Evolutionary conservation across 2,888 invertebrate genomes (phyloP).

Genomic region (Melolontha melolontha): DNA sequence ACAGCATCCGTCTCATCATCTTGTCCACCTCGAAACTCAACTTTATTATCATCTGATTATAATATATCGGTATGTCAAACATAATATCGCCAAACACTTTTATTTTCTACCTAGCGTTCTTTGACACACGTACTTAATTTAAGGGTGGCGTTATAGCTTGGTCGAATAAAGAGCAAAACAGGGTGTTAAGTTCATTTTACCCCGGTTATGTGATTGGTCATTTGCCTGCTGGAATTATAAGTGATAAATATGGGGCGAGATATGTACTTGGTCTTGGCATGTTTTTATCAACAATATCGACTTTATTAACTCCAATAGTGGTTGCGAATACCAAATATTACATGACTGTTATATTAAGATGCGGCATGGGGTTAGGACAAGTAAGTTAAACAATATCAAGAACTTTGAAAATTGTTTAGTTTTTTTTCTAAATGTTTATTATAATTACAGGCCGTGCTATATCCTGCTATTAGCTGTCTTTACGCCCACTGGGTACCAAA

Average conservation of each 20-base stretch:
- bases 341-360: constrained; percentile 1
- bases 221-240: constrained; percentile 38
- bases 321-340: constrained; percentile 6
- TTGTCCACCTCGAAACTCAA: constrained; percentile 15
- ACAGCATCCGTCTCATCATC: constrained; percentile 4
- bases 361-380: too few relatives aligned
- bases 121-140: neutral
- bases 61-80: constrained; percentile 9
- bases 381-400: too few relatives aligned
- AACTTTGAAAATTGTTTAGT: too few relatives aligned
- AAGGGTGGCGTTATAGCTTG: constrained; percentile 34
- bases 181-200: constrained; percentile 38
- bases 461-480: constrained; percentile 70
- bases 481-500: constrained; percentile 61
- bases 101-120: neutral
- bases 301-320: constrained; percentile 31
- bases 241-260: constrained; percentile 39
- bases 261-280: constrained; percentile 18
- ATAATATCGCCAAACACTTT: too few relatives aligned
- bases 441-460: constrained; percentile 72
- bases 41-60: neutral
- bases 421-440: too few relatives aligned
- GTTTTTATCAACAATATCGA: constrained; percentile 30
- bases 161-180: constrained; percentile 32
- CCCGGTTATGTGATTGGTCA: constrained; percentile 35